These are phyloP conservation scores for Amiota minor DNA, from an alignment of 2,888 invertebrate species.

Conservation along the genomic window DNA sequence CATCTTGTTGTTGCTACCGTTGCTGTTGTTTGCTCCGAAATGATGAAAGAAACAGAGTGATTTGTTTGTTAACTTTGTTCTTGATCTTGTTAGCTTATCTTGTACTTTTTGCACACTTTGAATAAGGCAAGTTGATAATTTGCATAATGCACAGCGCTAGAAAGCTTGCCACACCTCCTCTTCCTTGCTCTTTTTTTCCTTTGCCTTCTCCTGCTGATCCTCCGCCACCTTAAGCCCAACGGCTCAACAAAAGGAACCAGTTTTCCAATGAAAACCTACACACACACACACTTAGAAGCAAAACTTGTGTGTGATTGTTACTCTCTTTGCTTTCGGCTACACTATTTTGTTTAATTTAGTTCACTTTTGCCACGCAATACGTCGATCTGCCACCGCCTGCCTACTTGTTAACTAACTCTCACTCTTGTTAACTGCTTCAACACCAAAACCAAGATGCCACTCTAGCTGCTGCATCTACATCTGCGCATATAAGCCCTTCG, in stretches of 20 bases:
- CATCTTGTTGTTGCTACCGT: constrained; percentile 34
- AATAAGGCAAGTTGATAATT: constrained; percentile 36
- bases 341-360: constrained; percentile 19
- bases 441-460: constrained; percentile 30
- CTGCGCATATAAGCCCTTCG: neutral
- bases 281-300: too few species aligned
- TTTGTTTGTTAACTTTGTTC: constrained; percentile 19
- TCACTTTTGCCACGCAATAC: constrained; percentile 26
- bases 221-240: neutral
- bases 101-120: constrained; percentile 21
- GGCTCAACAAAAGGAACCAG: constrained; percentile 31
- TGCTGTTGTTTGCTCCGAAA: constrained; percentile 7
- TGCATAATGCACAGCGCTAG: constrained; percentile 43
- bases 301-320: constrained; percentile 32
- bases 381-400: constrained; percentile 39
- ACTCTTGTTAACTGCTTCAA: constrained; percentile 58
- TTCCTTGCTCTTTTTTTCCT: too few species aligned
- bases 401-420: constrained; percentile 59
- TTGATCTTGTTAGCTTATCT: constrained; percentile 22
- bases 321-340: constrained; percentile 23
- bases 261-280: constrained; percentile 17
- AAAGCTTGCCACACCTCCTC: constrained; percentile 20
- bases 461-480: neutral
- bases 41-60: too few species aligned
- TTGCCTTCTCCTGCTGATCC: neutral